These are phyloP conservation scores for Tipula helvola DNA, from an alignment of 2,888 invertebrate genomes.

Conservation along the genomic window DNA sequence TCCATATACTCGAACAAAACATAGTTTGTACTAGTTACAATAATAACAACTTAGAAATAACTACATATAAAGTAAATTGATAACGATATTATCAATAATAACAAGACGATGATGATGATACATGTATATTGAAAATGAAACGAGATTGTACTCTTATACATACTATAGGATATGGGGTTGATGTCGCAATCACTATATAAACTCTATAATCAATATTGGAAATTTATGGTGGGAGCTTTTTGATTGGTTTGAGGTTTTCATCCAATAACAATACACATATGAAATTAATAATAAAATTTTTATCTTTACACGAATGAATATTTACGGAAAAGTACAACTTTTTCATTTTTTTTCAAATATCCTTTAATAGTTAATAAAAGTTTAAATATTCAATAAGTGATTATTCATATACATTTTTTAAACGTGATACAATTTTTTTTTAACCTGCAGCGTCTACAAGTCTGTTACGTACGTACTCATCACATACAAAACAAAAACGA, in stretches of 20 bases:
- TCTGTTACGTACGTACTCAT: background rate
- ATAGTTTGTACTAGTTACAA: background rate
- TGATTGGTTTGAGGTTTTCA: background rate
- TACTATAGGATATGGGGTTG: background rate
- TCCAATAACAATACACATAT: background rate
- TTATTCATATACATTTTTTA: background rate
- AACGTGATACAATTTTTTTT: background rate
- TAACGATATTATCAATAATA: conserved; percentile 4
- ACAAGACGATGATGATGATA: background rate
- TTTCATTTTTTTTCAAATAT: background rate
- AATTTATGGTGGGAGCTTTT: background rate
- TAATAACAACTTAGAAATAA: background rate
- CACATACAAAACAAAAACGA: background rate
- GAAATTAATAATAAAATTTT: background rate
- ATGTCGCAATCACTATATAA: background rate
- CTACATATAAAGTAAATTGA: background rate
- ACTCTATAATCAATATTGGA: background rate
- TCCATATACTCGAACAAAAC: background rate
- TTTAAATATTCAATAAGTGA: background rate
- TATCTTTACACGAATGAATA: background rate
- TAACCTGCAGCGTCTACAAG: background rate
- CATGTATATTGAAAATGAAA: background rate
- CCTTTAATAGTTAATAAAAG: background rate
- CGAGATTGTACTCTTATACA: background rate
- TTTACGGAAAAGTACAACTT: background rate